Conservation (phyloP, 2,888 invertebrate species). For the Mystacides longicornis region DNA sequence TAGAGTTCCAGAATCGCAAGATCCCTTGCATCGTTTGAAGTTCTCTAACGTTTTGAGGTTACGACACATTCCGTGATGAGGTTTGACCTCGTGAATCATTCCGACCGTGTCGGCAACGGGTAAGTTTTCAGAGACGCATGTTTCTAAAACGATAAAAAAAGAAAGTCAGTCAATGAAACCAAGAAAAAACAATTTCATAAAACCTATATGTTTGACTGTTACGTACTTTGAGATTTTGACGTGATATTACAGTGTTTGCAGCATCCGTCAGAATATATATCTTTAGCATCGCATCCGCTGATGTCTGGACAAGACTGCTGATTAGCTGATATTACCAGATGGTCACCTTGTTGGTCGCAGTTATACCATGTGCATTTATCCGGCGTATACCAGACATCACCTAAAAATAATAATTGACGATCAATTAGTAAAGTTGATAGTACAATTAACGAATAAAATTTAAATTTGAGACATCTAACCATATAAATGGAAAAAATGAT, state of each 20-base stretch:
- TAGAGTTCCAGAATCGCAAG: constrained; percentile 61
- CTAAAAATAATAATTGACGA: no score
- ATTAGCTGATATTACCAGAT: constrained; percentile 48
- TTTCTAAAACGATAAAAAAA: constrained; percentile 42
- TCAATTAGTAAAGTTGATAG: no score
- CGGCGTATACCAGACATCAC: constrained; percentile 50
- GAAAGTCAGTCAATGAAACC: no score
- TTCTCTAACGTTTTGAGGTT: constrained; percentile 53
- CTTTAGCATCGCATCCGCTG: constrained; percentile 48
- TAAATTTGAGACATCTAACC: no score
- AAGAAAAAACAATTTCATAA: not conserved
- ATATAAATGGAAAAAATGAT: no score
- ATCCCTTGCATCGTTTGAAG: constrained; percentile 64
- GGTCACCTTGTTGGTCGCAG: constrained; percentile 43
- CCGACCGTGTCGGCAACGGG: constrained; percentile 49
- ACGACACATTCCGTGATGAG: constrained; percentile 53
- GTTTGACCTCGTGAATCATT: constrained; percentile 43
- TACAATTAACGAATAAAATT: no score
- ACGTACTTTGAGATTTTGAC: constrained; percentile 40
- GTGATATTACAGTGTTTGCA: constrained; percentile 58
- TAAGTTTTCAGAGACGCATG: constrained; percentile 50
- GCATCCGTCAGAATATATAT: constrained; percentile 56
- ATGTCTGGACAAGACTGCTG: constrained; percentile 56
- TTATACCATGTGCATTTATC: constrained; percentile 60
- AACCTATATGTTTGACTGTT: not conserved